These are phyloP conservation scores for Sorex maritimensis DNA, from an alignment of 2,797 vertebrate genomes.

Conservation along the genomic window DNA sequence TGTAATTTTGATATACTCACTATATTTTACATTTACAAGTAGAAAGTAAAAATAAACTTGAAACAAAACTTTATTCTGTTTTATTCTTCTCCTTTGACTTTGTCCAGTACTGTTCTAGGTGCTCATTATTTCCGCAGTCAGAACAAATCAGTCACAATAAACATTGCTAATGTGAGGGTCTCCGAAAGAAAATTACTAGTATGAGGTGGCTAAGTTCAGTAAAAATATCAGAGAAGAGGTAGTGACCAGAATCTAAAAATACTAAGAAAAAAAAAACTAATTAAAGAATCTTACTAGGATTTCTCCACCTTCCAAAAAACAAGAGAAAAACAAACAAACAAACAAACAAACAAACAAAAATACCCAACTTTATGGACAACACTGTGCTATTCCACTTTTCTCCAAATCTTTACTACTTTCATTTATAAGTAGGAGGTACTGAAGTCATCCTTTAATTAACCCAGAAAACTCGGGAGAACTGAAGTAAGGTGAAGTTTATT, in stretches of 20 bases:
- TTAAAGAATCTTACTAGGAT: background rate
- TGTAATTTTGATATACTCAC: too few relatives aligned
- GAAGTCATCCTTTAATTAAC: slow-evolving; percentile 39
- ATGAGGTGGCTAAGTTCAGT: background rate
- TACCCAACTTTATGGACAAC: background rate
- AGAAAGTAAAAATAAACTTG: too few relatives aligned
- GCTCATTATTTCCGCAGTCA: too few relatives aligned
- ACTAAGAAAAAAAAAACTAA: slow-evolving; percentile 34
- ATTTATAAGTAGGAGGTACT: background rate
- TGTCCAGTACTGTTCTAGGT: too few relatives aligned
- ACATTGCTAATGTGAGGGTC: background rate
- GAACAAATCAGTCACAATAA: background rate
- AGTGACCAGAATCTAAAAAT: background rate
- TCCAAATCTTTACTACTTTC: slow-evolving; percentile 4
- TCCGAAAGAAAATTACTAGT: slow-evolving; percentile 6
- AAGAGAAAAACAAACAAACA: background rate
- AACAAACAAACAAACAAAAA: too few relatives aligned
- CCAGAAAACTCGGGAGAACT: background rate
- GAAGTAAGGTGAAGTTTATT: background rate
- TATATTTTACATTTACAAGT: too few relatives aligned
- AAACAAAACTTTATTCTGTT: too few relatives aligned
- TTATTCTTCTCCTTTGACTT: too few relatives aligned
- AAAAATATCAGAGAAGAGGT: slow-evolving; percentile 29
- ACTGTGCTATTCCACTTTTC: background rate
- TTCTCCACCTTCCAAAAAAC: background rate